These are phyloP conservation scores for Sthenelais limicola DNA, from an alignment of 2,888 invertebrate species.

Conservation along the genomic window DNA sequence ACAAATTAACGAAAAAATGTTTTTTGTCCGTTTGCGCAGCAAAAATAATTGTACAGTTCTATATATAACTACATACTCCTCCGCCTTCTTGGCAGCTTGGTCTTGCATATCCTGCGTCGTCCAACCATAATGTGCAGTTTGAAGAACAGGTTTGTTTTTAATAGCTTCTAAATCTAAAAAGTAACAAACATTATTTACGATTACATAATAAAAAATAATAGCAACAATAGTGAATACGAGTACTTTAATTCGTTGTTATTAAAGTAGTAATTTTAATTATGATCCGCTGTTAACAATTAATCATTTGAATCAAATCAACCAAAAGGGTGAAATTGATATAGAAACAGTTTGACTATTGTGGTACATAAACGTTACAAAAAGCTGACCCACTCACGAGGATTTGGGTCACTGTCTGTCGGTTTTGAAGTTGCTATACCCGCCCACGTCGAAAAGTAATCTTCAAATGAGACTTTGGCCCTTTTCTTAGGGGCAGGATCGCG, in stretches of 20 bases:
- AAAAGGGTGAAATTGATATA: no score
- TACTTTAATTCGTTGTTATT: no score
- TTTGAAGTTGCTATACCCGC: conserved; percentile 69
- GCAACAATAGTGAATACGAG: no score
- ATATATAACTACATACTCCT: conserved; percentile 61
- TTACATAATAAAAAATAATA: no score
- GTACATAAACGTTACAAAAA: not conserved
- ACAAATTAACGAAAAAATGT: no score
- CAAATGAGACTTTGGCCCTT: conserved; percentile 63
- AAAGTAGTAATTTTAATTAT: no score
- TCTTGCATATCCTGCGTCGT: conserved; percentile 63
- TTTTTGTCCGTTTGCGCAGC: no score
- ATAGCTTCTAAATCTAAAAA: conserved; percentile 61
- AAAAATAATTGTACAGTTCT: no score
- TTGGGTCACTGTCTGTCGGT: conserved; percentile 55
- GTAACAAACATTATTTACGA: no score
- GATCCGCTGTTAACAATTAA: no score
- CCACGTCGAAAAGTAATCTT: conserved; percentile 69
- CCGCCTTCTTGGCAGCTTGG: conserved; percentile 62
- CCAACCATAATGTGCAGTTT: conserved; percentile 63
- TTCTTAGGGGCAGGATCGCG: conserved; percentile 27
- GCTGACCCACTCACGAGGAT: conserved; percentile 67
- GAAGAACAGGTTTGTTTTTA: conserved; percentile 59
- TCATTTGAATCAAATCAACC: no score
- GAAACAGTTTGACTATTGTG: no score